Evolutionary conservation across 2,888 invertebrate genomes (phyloP), one percentile per base, ranked within the genome.

Genomic region (Punctoribates punctum): DNA sequence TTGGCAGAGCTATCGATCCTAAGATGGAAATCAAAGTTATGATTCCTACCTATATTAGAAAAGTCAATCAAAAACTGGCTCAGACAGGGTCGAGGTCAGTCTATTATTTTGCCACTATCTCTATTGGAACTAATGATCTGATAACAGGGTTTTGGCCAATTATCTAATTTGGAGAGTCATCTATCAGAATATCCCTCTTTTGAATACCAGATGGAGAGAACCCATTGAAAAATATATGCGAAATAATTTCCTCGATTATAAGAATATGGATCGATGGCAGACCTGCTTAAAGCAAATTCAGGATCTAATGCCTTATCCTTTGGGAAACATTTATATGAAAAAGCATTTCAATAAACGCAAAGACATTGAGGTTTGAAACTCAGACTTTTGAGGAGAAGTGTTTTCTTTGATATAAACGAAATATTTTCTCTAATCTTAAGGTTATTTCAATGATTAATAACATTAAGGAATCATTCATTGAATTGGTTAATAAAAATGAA

Each of bases 281-380:
- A 70, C 42, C 0, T 70, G 70, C 46, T 2, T 70, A 17, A 38
- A 70, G 23, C 70, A 70, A 23, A 70, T 46, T 1, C n/a, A 70
- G 23, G 23, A 0, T n/a, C 11, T n/a, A 8, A 70, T 70, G 70
- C 46, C 70, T 8, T 42, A n/a, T 5, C n/a, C n/a, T 11, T 25
- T 70, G 70, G 70, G n/a, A 23, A 70, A 23, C 42, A 46, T 70
- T 46, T 70, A 70, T 70, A 38, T 70, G 23, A 70, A 70, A 42
- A 70, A 34, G 11, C 46, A 70, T 46, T 70, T 46, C 25, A 70
- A 46, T 23, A 46, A 67, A 38, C 34, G 4, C 13, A 23, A 70
- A 2, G 34, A 46, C 38, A 23, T 42, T 70, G n/a, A 70, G 70
- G 70, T 34, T 34, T 70, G 27, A 48, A 15, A 9, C 2, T 9